Evolutionary conservation across 2,888 invertebrate genomes (phyloP).

Genomic region (Chaitophorus viminalis): DNA sequence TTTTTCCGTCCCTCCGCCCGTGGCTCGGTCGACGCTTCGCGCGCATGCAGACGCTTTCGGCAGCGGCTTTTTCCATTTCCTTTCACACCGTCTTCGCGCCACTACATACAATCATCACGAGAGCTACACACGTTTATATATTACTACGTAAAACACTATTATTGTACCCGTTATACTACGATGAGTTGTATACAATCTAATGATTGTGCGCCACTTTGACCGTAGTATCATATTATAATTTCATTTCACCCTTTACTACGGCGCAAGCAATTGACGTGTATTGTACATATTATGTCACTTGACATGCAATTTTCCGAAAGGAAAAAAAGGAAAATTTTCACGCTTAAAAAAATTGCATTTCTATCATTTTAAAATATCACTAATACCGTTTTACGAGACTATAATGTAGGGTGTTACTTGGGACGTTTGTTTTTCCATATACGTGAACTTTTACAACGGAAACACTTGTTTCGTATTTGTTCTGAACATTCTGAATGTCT

Average conservation of each 20-base stretch:
- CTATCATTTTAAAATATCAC: too few relatives aligned
- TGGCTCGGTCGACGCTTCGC: background rate
- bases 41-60: background rate
- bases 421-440: background rate
- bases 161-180: too few relatives aligned
- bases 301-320: too few relatives aligned
- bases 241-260: too few relatives aligned
- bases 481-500: slow-evolving; percentile 4
- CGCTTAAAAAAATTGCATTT: background rate
- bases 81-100: slow-evolving; percentile 55
- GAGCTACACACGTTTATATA: too few relatives aligned
- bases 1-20: slow-evolving; percentile 55
- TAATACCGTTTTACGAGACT: too few relatives aligned
- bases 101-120: background rate
- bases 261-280: too few relatives aligned
- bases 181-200: too few relatives aligned
- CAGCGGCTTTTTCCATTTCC: slow-evolving; percentile 34
- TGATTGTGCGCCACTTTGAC: too few relatives aligned
- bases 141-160: too few relatives aligned
- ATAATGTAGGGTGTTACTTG: background rate
- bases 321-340: background rate
- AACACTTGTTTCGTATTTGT: background rate
- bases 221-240: too few relatives aligned
- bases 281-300: too few relatives aligned
- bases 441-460: background rate